These are phyloP conservation scores for Caenorhabditis afra DNA, from an alignment of 2,888 invertebrate species.

Conservation along the genomic window DNA sequence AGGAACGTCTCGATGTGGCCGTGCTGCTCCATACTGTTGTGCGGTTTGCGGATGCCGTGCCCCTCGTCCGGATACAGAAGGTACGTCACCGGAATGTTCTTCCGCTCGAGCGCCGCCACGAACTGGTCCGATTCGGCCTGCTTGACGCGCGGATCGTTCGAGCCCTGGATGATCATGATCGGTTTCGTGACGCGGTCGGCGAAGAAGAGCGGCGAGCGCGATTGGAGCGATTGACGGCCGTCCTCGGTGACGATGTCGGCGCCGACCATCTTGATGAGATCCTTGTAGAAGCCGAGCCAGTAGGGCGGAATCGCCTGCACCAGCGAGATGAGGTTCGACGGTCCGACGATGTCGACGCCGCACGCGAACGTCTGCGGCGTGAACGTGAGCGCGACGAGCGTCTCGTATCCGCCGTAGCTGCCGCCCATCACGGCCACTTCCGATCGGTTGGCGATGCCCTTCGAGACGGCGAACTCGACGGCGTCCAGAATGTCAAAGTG, in stretches of 20 bases:
- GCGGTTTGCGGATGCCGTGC: constrained; percentile 75
- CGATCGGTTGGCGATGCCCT: constrained; percentile 73
- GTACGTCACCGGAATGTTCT: constrained; percentile 79
- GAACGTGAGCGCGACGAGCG: constrained; percentile 79
- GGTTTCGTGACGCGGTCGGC: constrained; percentile 78
- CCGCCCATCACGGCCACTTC: constrained; percentile 77
- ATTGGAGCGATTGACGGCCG: constrained; percentile 74
- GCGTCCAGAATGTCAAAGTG: constrained; percentile 80
- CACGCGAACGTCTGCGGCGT: constrained; percentile 79
- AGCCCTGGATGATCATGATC: constrained; percentile 79
- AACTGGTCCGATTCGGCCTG: constrained; percentile 79
- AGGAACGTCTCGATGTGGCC: constrained; percentile 79
- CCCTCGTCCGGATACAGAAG: constrained; percentile 79
- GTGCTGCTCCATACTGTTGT: constrained; percentile 74
- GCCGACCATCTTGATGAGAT: constrained; percentile 76
- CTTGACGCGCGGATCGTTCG: constrained; percentile 79
- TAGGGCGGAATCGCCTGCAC: constrained; percentile 80
- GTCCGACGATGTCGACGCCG: constrained; percentile 80
- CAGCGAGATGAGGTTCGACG: constrained; percentile 77
- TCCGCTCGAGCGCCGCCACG: constrained; percentile 76
- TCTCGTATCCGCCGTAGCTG: constrained; percentile 79
- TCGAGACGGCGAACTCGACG: constrained; percentile 76
- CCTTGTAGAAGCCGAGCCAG: constrained; percentile 79
- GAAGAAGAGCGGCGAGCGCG: constrained; percentile 78
- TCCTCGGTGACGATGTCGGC: constrained; percentile 71